Conservation (phyloP, 2,888 invertebrate species). For the Drosophila yooni region DNA sequence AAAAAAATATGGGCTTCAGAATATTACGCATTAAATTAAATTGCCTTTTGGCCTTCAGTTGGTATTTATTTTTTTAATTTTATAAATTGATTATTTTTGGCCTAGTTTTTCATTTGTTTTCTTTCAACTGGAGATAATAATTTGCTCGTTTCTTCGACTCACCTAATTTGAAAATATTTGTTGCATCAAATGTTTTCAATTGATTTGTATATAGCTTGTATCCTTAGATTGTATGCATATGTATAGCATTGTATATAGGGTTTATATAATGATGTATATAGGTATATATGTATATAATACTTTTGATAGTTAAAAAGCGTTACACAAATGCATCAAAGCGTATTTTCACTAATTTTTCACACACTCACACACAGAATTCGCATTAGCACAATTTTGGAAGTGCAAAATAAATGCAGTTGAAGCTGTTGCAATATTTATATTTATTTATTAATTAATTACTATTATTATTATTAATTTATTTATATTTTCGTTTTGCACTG, state of each 20-base stretch:
- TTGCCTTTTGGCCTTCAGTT: no score
- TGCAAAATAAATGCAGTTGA: conserved; percentile 58
- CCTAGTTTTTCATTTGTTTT: not conserved
- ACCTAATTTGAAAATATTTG: conserved; percentile 45
- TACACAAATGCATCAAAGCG: conserved; percentile 37
- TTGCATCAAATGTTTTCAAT: conserved; percentile 37
- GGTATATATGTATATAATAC: conserved; percentile 10
- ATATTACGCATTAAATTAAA: no score
- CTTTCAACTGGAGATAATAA: not conserved
- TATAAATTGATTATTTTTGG: not conserved
- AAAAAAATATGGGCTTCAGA: no score
- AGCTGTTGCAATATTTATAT: conserved; percentile 32
- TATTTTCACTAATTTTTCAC: conserved; percentile 11
- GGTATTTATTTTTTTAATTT: not conserved
- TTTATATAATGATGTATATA: conserved; percentile 26
- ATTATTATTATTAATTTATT: not conserved
- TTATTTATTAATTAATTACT: not conserved
- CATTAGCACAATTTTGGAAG: conserved; percentile 24
- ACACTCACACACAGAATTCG: conserved; percentile 13
- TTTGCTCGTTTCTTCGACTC: conserved; percentile 12
- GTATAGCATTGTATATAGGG: conserved; percentile 35
- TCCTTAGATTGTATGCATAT: conserved; percentile 43
- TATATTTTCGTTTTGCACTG: conserved; percentile 24
- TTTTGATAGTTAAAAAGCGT: conserved; percentile 41
- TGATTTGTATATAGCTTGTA: conserved; percentile 26